Conservation (phyloP, 2,113 vertebrate species). For the Lepus timidus region DNA sequence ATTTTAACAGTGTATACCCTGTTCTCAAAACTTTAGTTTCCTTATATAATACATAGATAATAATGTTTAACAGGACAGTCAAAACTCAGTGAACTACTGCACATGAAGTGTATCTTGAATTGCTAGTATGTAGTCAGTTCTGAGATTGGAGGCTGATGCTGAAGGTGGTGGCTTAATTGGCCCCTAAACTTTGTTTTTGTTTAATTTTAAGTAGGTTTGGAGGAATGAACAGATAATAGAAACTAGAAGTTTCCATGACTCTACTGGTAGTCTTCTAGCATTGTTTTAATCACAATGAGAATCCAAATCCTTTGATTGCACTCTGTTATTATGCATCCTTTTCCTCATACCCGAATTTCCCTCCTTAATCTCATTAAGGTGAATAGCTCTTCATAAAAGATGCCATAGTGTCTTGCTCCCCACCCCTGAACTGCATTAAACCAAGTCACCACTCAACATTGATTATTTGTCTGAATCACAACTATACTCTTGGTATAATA, state of each 20-base stretch:
- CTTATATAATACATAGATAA: no score
- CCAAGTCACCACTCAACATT: no score
- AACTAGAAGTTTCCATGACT: background rate
- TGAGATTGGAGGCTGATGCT: background rate
- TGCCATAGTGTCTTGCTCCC: background rate
- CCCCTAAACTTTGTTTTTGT: background rate
- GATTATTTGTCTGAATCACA: background rate
- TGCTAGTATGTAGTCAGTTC: background rate
- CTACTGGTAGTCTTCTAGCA: background rate
- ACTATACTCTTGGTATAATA: background rate
- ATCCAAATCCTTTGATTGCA: background rate
- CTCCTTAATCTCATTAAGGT: background rate
- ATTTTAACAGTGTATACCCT: background rate
- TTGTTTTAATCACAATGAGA: background rate
- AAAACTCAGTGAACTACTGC: background rate
- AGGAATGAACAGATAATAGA: background rate
- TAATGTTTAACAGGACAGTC: background rate
- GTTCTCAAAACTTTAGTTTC: background rate
- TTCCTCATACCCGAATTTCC: background rate
- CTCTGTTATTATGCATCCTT: background rate
- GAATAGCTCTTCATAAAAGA: background rate
- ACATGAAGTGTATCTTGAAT: background rate
- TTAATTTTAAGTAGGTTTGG: background rate
- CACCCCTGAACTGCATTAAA: background rate
- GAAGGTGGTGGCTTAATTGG: no score